phyloP scores from a whole-genome alignment of 2,888 invertebrate species.

The Bembecia ichneumoniformis region DNA sequence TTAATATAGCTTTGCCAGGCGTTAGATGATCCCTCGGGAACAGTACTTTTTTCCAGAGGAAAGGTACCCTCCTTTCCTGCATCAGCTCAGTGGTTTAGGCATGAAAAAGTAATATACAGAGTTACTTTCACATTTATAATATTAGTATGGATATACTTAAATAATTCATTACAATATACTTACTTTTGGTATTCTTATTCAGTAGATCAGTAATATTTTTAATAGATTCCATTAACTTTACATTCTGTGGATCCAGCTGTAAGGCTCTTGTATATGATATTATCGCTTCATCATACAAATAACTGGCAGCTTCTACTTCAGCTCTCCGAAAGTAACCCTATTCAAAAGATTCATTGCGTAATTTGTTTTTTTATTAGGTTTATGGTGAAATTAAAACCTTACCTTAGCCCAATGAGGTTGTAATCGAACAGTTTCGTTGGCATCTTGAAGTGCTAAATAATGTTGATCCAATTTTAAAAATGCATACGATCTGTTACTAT shows the following conservation, averaged over 20 bases:
- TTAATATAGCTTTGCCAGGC: too few species aligned
- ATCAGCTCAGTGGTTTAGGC: too few species aligned
- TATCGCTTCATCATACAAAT: constrained; percentile 77
- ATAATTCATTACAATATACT: constrained; percentile 3
- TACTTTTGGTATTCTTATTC: constrained; percentile 75
- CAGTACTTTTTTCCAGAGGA: too few species aligned
- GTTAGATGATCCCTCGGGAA: too few species aligned
- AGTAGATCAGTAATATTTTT: constrained; percentile 71
- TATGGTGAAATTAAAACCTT: constrained; percentile 12
- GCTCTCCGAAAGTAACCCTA: constrained; percentile 82
- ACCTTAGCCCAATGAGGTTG: constrained; percentile 87
- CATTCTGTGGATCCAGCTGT: constrained; percentile 77
- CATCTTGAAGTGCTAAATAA: constrained; percentile 83
- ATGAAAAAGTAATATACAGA: too few species aligned
- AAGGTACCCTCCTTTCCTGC: too few species aligned
- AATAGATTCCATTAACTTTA: constrained; percentile 74
- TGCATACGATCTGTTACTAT: constrained; percentile 86
- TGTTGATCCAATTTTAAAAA: constrained; percentile 84
- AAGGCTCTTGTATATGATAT: constrained; percentile 79
- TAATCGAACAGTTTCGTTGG: constrained; percentile 79
- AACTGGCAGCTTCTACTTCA: constrained; percentile 79
- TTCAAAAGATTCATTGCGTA: constrained; percentile 1
- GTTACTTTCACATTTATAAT: too few species aligned
- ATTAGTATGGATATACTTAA: too few species aligned
- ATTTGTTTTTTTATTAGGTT: too few species aligned